Conservation (phyloP, 2,888 invertebrate genomes). For the Phania funesta region DNA sequence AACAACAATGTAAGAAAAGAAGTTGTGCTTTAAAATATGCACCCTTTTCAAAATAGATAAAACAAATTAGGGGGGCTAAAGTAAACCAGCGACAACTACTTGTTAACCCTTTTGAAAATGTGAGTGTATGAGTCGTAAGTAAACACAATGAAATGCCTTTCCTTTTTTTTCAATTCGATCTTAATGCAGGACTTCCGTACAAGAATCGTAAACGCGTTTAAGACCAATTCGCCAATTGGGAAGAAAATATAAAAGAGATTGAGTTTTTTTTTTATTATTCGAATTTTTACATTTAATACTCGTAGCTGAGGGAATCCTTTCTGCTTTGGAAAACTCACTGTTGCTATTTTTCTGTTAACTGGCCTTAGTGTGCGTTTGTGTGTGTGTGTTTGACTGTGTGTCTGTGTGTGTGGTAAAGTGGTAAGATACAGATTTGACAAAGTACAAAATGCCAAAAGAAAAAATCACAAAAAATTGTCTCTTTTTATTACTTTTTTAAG, state of each 20-base stretch:
- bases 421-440: conserved; percentile 14
- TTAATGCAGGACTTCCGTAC: neutral
- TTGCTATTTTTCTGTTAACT: conserved; percentile 38
- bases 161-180: neutral
- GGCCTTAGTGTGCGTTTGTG: neutral
- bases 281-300: neutral
- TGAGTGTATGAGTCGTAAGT: conserved; percentile 5
- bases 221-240: conserved; percentile 15
- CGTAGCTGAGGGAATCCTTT: neutral
- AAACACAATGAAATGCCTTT: conserved; percentile 10
- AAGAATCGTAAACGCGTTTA: neutral
- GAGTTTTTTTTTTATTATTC: neutral
- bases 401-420: too few species aligned
- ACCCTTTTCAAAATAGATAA: conserved; percentile 49
- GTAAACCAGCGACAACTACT: conserved; percentile 28
- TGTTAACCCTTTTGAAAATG: conserved; percentile 34
- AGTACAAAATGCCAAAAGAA: neutral
- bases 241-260: conserved; percentile 14
- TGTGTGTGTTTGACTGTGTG: too few species aligned
- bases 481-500: conserved; percentile 49
- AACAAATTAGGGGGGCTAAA: conserved; percentile 20
- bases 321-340: conserved; percentile 5
- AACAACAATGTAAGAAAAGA: conserved; percentile 26
- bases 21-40: conserved; percentile 56
- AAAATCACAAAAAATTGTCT: conserved; percentile 49